Conservation (phyloP, 2,113 vertebrate genomes). For the Bubo bubo region DNA sequence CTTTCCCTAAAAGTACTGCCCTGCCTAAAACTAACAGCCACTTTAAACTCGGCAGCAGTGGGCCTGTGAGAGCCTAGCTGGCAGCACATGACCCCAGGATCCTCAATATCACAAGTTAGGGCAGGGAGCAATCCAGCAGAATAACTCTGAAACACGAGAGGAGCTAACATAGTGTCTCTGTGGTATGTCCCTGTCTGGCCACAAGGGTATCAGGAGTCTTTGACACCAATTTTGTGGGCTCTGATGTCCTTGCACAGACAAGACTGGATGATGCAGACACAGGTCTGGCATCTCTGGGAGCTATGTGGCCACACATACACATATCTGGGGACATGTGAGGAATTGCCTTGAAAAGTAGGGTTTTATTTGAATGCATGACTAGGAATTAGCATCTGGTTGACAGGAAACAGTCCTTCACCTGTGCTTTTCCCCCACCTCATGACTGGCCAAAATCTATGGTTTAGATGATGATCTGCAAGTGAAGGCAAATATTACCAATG, state of each 20-base stretch:
- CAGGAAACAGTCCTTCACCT: neutral
- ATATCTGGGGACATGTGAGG: neutral
- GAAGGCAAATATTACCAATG: neutral
- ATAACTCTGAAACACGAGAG: neutral
- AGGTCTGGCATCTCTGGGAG: neutral
- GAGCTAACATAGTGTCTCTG: neutral
- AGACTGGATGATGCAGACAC: neutral
- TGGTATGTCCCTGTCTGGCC: neutral
- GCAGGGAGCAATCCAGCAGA: neutral
- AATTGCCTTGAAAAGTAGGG: neutral
- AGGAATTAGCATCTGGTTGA: neutral
- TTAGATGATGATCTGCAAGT: neutral
- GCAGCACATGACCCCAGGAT: neutral
- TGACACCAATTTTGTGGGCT: neutral
- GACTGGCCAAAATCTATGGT: neutral
- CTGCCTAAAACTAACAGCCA: neutral
- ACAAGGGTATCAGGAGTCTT: neutral
- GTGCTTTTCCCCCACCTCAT: neutral
- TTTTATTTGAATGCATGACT: neutral
- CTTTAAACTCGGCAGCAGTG: neutral
- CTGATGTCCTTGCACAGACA: neutral
- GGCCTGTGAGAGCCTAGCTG: neutral
- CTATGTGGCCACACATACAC: fast-evolving
- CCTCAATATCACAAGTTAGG: neutral
- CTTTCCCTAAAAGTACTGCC: neutral